Base-by-base conservation (phyloP, 2,888 invertebrate genomes). In the Agrotis ipsilon region DNA sequence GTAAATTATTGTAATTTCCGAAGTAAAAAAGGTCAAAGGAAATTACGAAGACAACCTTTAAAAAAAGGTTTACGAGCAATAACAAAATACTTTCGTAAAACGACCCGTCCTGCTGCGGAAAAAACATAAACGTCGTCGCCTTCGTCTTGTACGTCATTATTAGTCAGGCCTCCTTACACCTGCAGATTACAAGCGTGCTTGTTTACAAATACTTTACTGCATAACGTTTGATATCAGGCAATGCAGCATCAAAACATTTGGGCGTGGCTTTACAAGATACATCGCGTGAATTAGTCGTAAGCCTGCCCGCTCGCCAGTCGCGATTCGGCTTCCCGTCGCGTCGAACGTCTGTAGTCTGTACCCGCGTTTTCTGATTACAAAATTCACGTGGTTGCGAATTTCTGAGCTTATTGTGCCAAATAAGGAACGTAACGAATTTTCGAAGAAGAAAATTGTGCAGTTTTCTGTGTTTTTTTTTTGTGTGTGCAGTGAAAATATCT, bases 241-340 rank as follows among this genome's bases (percentile, higher is more conserved):
- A 69, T 81, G 70, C 82, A 83, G 82, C 87, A 91, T 88, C 91
- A 91, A 91, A 94, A 92, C 92, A 93, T 86, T 83, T 86, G 94
- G 94, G 94, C 91, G 94, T 93, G 94, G 93, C 88, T 82, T 86
- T 78, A 65, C 39, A 65, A 39, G 80, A 73, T 60, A 66, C 65
- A 57, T 52, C 66, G 83, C 74, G 75, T 73, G 83, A 77, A 80
- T 82, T 75, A 80, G 72, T 80, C 80, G 79, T 75, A 72, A 75
- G 84, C 86, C 85, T 86, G 67, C 55, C 59, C 72, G 51, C 49
- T 54, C 75, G 82, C 32, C 85, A 85, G 85, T 85, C 72, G 78
- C 78, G 81, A 54, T 68, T 59, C 70, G 79, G 63, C 70, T 79
- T 82, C 69, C 67, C 66, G 63, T 55, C 70, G 68, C 72, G 54